These are phyloP conservation scores for Phoxinus dragarum DNA, from an alignment of 2,797 vertebrate species.

Conservation along the genomic window DNA sequence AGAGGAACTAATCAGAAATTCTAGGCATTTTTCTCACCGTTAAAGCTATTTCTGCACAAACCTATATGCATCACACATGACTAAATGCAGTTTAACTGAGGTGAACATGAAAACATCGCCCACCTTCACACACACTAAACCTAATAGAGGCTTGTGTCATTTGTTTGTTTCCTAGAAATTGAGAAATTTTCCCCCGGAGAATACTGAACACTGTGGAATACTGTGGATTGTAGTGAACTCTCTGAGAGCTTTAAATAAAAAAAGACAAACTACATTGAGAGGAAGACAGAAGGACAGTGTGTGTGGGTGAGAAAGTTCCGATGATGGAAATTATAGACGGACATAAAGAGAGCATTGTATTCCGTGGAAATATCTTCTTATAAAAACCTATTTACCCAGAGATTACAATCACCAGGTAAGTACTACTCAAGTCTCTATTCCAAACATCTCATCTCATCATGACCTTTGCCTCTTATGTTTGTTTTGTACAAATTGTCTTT, in stretches of 20 bases:
- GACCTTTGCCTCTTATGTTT: background rate
- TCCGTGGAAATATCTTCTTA: background rate
- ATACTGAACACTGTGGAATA: background rate
- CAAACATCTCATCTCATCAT: background rate
- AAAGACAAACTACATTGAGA: background rate
- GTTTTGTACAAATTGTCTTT: background rate
- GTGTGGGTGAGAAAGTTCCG: background rate
- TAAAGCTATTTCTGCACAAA: conserved; percentile 8
- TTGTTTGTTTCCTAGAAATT: background rate
- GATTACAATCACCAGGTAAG: background rate
- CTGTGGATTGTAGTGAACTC: background rate
- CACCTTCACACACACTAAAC: background rate
- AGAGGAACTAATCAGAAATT: conserved; percentile 3
- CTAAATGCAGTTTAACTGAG: background rate
- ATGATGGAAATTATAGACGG: conserved; percentile 9
- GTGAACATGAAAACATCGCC: background rate
- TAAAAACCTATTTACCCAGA: background rate
- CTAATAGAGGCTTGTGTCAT: background rate
- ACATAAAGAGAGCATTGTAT: background rate
- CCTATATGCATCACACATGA: background rate
- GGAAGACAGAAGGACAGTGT: background rate
- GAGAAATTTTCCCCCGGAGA: background rate
- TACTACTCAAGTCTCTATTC: background rate
- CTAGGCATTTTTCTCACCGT: background rate
- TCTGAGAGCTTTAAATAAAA: background rate